Conservation (phyloP, 1,140 invertebrate genomes). For the Bombyx mandarina region DNA sequence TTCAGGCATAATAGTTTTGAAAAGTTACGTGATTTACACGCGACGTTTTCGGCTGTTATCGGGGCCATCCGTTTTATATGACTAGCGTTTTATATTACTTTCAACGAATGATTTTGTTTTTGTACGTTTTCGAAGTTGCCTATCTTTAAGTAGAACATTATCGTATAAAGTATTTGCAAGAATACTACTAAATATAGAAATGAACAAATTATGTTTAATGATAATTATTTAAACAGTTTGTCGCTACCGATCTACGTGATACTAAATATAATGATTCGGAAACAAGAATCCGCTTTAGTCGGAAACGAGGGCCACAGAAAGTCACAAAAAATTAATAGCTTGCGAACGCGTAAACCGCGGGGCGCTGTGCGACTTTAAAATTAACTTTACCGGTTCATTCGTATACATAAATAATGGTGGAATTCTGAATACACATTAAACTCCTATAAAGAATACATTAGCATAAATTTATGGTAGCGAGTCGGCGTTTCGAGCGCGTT, state of each 20-base stretch:
- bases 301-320: constrained; percentile 34
- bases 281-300: constrained; percentile 32
- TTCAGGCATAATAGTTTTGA: constrained; percentile 68
- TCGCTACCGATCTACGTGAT: constrained; percentile 22
- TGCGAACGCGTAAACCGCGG: constrained; percentile 43
- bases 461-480: constrained; percentile 69
- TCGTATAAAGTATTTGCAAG: too few species aligned
- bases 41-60: constrained; percentile 56
- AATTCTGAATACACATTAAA: constrained; percentile 71
- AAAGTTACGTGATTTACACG: constrained; percentile 66
- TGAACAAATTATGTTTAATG: too few species aligned
- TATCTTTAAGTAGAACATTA: neutral
- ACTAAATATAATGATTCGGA: constrained; percentile 38
- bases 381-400: constrained; percentile 68
- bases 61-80: constrained; percentile 36
- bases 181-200: neutral
- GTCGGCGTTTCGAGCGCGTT: constrained; percentile 66
- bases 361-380: constrained; percentile 62
- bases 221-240: neutral
- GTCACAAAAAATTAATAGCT: constrained; percentile 47
- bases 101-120: constrained; percentile 43
- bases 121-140: constrained; percentile 15
- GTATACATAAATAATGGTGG: constrained; percentile 69
- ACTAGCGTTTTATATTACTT: constrained; percentile 40
- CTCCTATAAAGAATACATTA: constrained; percentile 71